phyloP scores from a whole-genome alignment of 2,113 vertebrate species.

The Loxodonta africana region DNA sequence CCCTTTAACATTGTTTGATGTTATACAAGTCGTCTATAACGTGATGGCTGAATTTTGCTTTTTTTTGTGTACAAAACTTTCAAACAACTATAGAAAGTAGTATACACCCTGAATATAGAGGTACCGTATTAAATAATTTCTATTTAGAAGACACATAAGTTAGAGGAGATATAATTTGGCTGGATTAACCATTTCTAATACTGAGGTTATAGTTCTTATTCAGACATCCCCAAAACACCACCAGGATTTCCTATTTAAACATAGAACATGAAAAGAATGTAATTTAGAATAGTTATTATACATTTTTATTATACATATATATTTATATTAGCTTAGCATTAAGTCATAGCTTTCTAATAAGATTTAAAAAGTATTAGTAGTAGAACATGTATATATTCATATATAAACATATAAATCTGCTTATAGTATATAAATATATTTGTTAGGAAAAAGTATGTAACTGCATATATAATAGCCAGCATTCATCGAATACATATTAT shows the following conservation, averaged over 20 bases:
- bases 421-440: constrained; percentile 25
- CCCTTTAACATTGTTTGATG: constrained; percentile 21
- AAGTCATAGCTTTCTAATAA: constrained; percentile 49
- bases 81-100: constrained; percentile 41
- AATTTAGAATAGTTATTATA: constrained; percentile 42
- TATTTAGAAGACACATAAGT: constrained; percentile 7
- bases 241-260: background rate
- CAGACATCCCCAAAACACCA: background rate
- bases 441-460: background rate
- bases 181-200: constrained; percentile 32
- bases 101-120: constrained; percentile 38
- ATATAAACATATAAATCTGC: background rate
- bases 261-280: background rate
- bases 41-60: background rate
- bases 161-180: constrained; percentile 23
- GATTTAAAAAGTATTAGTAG: constrained; percentile 43
- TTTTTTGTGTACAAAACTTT: constrained; percentile 62
- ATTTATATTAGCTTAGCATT: constrained; percentile 34
- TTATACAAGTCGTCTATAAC: background rate
- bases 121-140: constrained; percentile 38
- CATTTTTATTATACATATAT: background rate
- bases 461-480: constrained; percentile 1
- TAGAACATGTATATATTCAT: background rate
- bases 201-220: constrained; percentile 40
- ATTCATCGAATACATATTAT: background rate